Percentiles rank a stretch among this genome's conserved stretches.
Evolutionary conservation across 1,140 invertebrate genomes (phyloP).

Genomic region (Drosophila prosaltans): DNA sequence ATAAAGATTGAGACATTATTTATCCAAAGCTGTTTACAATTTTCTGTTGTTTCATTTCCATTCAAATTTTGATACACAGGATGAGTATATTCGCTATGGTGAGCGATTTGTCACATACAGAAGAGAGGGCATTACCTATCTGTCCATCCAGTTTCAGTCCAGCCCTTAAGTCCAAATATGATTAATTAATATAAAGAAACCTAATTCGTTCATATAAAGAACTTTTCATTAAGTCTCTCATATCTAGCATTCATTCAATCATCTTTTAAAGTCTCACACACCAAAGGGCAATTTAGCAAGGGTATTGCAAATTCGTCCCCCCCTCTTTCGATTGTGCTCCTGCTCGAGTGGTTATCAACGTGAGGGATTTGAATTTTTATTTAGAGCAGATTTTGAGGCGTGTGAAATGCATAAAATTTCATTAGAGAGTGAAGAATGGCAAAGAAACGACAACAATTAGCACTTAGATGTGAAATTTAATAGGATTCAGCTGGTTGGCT

Average conservation of each 20-base stretch:
- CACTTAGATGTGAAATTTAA: constrained; percentile 1
- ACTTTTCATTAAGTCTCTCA: too few relatives aligned
- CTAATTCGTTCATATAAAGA: too few relatives aligned
- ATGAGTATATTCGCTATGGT: neutral
- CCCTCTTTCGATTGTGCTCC: neutral
- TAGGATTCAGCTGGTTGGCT: neutral
- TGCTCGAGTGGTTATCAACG: constrained; percentile 3
- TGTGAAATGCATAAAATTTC: constrained; percentile 33
- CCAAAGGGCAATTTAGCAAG: too few relatives aligned
- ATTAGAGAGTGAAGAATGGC: neutral
- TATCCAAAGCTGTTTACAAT: constrained; percentile 6
- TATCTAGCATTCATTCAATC: too few relatives aligned
- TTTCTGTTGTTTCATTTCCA: neutral
- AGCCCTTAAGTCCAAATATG: too few relatives aligned
- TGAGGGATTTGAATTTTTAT: constrained; percentile 15
- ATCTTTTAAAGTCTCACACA: too few relatives aligned
- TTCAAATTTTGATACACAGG: neutral
- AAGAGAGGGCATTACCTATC: too few relatives aligned
- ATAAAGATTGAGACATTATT: constrained; percentile 8
- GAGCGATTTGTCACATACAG: too few relatives aligned
- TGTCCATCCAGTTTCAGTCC: too few relatives aligned
- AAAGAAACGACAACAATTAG: constrained; percentile 11
- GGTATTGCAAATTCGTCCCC: too few relatives aligned
- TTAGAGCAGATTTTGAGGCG: constrained; percentile 35
- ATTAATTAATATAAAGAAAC: too few relatives aligned